Evolutionary conservation across 1,140 invertebrate genomes (phyloP).

Genomic region (Leptinotarsa lineolata): DNA sequence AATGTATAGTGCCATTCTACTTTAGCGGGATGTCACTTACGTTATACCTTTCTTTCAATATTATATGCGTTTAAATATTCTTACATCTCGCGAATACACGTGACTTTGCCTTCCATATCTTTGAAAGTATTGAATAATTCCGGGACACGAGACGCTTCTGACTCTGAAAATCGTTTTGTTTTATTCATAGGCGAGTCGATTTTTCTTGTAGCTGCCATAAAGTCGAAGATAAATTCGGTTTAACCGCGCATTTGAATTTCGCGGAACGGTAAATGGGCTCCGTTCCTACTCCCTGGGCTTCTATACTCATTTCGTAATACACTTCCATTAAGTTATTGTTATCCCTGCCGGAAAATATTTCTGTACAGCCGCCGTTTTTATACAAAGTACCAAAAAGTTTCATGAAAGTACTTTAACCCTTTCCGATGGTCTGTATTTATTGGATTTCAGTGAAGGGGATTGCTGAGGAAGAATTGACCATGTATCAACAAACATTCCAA

Average conservation of each 20-base stretch:
- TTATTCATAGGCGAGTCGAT: slow-evolving; percentile 49
- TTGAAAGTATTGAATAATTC: slow-evolving; percentile 50
- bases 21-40: slow-evolving; percentile 33
- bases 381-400: neutral
- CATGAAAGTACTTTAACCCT: neutral
- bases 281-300: slow-evolving; percentile 32
- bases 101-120: slow-evolving; percentile 45
- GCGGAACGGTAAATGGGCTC: slow-evolving; percentile 34
- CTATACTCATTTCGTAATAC: slow-evolving; percentile 21
- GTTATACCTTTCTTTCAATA: slow-evolving; percentile 40
- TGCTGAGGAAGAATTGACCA: no score
- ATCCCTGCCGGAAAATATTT: slow-evolving; percentile 29
- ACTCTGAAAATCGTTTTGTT: slow-evolving; percentile 48
- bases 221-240: slow-evolving; percentile 43
- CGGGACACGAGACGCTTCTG: slow-evolving; percentile 39
- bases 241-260: slow-evolving; percentile 42
- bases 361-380: slow-evolving; percentile 1
- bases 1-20: slow-evolving; percentile 27
- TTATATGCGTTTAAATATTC: slow-evolving; percentile 46
- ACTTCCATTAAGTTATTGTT: slow-evolving; percentile 39
- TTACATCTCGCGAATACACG: slow-evolving; percentile 43
- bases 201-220: slow-evolving; percentile 45
- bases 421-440: no score
- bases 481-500: no score
- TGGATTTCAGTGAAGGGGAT: no score